A percentile compares a stretch with the other conserved stretches of the same genome.
phyloP scores from a whole-genome alignment of 1,140 invertebrate genomes.

The Colletes latitarsis region DNA sequence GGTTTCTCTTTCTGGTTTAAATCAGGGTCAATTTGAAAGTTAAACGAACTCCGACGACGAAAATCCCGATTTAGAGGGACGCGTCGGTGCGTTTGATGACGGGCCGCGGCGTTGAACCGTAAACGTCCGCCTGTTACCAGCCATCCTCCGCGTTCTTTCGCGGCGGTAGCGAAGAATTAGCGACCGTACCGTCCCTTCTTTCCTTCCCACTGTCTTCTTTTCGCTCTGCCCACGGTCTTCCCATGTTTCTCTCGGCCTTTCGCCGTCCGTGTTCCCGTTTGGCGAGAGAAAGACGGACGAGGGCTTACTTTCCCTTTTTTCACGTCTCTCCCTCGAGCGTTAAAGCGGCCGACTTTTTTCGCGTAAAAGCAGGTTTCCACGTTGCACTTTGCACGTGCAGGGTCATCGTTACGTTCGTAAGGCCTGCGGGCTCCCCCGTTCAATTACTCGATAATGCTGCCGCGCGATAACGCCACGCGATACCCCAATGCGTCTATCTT shows the following conservation, averaged over 20 bases:
- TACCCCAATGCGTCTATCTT: constrained; percentile 5
- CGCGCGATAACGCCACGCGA: constrained; percentile 44
- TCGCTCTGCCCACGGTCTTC: not conserved
- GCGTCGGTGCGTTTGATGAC: constrained; percentile 49
- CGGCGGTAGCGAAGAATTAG: constrained; percentile 14
- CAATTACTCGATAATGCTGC: constrained; percentile 45
- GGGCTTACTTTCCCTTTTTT: constrained; percentile 32
- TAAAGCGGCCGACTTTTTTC: constrained; percentile 25
- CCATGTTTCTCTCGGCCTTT: not conserved
- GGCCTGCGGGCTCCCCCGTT: constrained; percentile 28
- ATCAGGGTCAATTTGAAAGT: constrained; percentile 68
- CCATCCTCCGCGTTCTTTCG: constrained; percentile 21
- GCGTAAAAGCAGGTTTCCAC: constrained; percentile 47
- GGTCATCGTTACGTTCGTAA: constrained; percentile 29
- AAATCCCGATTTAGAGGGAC: constrained; percentile 59
- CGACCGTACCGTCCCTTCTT: not conserved
- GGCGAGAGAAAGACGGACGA: not conserved
- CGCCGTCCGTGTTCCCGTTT: not conserved
- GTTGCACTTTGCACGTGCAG: constrained; percentile 50
- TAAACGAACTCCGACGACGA: constrained; percentile 62
- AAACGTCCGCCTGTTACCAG: constrained; percentile 42
- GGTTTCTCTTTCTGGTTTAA: constrained; percentile 58
- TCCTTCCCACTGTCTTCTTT: not conserved
- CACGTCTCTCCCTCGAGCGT: not conserved
- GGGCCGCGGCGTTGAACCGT: not conserved